Base-by-base conservation (phyloP, 2,113 vertebrate genomes). In the Gavialis gangeticus region DNA sequence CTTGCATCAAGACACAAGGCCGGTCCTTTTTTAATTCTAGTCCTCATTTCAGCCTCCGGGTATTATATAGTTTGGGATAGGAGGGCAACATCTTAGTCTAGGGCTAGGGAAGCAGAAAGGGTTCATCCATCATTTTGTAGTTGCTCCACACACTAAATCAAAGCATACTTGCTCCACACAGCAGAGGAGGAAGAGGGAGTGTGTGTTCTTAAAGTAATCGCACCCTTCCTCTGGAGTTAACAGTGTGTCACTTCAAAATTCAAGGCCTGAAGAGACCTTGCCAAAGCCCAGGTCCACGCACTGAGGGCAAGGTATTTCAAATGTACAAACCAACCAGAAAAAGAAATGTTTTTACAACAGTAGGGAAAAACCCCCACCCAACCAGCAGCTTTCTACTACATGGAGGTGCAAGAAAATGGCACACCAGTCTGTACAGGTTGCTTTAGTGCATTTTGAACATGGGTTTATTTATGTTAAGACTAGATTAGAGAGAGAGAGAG, bases 1-100 rank as follows among this genome's bases (percentile, higher is more conserved):
- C 59, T 30, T 1, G 1, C 25, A 10, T 0, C 17, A 75, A 73
- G 25, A 56, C 60, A 62, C 6, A 5, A 17, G 79, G 14, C 60
- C 67, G 78, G 46, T 54, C 0, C 1, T 56, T 21, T 46, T 46
- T 46, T 9, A 46, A 46, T 46, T 46, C 7, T 46, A 46, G 46
- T 46, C 46, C 46, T 46, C 46, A 46, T 34, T 69, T 69, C 22
- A 34, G 30, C 19, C 21, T 69, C 30, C 6, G n/a, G 67, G 16
- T 69, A 18, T n/a, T 30, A 67, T 14, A 18, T 17, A 9, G 64
- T 17, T n/a, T 57, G 71, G 79, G 93, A 76, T 57, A 27, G 64
- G 27, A 87, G 6, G 2, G 34, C 10, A 67, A 64, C 10, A 24
- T 76, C 9, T 25, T 2, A 28, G 5, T 0, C 0, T 8, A 17